These are phyloP conservation scores for Sminthurinus aureus DNA, from an alignment of 2,888 invertebrate genomes.

Conservation along the genomic window DNA sequence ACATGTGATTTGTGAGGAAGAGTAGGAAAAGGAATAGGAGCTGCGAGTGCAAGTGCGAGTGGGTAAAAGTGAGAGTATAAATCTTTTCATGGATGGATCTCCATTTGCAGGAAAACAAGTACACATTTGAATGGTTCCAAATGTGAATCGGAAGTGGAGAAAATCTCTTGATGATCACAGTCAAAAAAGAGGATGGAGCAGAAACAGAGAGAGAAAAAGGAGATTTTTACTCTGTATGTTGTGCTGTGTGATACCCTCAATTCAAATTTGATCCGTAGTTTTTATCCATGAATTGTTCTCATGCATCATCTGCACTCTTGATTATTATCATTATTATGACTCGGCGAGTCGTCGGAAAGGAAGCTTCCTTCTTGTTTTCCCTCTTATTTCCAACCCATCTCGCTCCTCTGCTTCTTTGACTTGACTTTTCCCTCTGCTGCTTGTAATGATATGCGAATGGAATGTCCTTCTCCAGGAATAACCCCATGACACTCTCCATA, in stretches of 20 bases:
- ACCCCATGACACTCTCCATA: not conserved
- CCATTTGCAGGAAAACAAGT: slow-evolving; percentile 41
- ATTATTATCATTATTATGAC: too few species aligned
- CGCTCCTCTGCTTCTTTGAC: too few species aligned
- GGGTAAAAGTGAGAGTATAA: slow-evolving; percentile 22
- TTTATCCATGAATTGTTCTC: too few species aligned
- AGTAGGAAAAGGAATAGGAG: not conserved
- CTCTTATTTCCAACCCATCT: too few species aligned
- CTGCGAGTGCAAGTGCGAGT: too few species aligned
- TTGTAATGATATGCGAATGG: not conserved
- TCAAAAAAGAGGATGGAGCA: slow-evolving; percentile 45
- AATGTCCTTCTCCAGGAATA: not conserved
- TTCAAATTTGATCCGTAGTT: too few species aligned
- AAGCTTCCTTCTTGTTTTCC: too few species aligned
- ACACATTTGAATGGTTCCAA: slow-evolving; percentile 45
- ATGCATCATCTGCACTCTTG: too few species aligned
- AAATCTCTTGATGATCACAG: slow-evolving; percentile 58
- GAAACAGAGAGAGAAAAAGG: not conserved
- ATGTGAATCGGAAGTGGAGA: slow-evolving; percentile 59
- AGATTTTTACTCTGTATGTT: not conserved
- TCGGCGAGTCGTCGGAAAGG: too few species aligned
- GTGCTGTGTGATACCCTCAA: not conserved
- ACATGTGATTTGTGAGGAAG: slow-evolving; percentile 32
- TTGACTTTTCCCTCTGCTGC: too few species aligned
- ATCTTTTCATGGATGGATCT: slow-evolving; percentile 24